These are phyloP conservation scores for Noctilio leporinus DNA, from an alignment of 2,113 vertebrate genomes.

Conservation along the genomic window DNA sequence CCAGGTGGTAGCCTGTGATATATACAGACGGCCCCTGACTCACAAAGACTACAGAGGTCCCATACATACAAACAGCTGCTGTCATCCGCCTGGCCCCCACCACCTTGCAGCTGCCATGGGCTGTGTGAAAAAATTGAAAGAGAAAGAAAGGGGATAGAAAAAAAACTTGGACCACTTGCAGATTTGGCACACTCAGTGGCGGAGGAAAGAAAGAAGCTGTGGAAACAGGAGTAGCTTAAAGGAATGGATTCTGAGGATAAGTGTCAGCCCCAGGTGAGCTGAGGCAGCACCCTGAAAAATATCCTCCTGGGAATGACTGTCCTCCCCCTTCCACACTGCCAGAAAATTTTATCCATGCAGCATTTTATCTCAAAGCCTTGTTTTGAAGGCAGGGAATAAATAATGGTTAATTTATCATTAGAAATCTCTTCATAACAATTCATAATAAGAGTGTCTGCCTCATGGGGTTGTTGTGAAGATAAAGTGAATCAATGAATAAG, in stretches of 20 bases:
- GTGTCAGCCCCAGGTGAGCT: background rate
- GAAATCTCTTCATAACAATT: background rate
- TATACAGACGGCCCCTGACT: conserved; percentile 30
- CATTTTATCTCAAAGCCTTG: background rate
- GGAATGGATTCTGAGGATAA: background rate
- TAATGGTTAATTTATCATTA: background rate
- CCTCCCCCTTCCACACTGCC: background rate
- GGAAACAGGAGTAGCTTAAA: background rate
- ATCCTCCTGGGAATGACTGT: background rate
- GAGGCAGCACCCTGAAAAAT: background rate
- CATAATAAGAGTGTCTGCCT: background rate
- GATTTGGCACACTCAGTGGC: conserved; percentile 31
- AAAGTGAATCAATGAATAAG: background rate
- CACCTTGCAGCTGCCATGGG: conserved; percentile 62
- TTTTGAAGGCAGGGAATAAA: background rate
- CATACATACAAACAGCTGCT: conserved; percentile 62
- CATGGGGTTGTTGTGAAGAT: background rate
- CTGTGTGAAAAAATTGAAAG: conserved; percentile 5
- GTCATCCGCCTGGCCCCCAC: background rate
- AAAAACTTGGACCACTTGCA: conserved; percentile 47
- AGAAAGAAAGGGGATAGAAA: conserved; percentile 11
- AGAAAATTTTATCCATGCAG: background rate
- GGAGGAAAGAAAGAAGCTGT: conserved; percentile 3
- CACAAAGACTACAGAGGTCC: conserved; percentile 55
- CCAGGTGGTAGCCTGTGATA: conserved; percentile 58